Evolutionary conservation across 2,797 vertebrate species (phyloP).

Genomic region (Pantherophis vulpinus): DNA sequence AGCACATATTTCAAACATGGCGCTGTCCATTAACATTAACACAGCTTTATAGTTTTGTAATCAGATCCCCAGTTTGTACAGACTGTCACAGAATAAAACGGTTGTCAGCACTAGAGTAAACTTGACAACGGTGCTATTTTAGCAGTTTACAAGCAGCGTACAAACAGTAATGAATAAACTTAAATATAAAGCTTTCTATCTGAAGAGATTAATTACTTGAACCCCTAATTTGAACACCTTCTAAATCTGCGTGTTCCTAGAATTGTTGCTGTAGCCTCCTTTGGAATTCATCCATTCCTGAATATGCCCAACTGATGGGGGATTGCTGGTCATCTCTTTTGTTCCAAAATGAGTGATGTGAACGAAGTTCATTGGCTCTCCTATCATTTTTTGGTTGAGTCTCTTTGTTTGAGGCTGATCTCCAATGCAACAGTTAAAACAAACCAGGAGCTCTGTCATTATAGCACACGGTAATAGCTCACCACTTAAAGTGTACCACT

Average conservation of each 20-base stretch:
- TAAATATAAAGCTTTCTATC: not conserved
- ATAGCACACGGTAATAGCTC: constrained; percentile 66
- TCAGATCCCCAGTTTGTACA: not conserved
- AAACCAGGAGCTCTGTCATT: constrained; percentile 92
- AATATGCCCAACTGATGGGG: constrained; percentile 77
- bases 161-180: not conserved
- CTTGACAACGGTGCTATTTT: not conserved
- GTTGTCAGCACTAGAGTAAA: too few species aligned
- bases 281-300: constrained; percentile 90
- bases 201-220: not conserved
- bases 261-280: constrained; percentile 69
- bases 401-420: constrained; percentile 88
- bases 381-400: constrained; percentile 86
- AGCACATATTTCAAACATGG: not conserved
- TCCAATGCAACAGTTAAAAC: constrained; percentile 90
- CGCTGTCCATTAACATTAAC: not conserved
- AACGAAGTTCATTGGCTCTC: constrained; percentile 86
- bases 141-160: not conserved
- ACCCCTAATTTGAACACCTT: not conserved
- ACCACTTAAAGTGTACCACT: not conserved
- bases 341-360: constrained; percentile 85
- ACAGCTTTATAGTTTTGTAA: not conserved
- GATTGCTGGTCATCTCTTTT: constrained; percentile 76
- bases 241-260: constrained; percentile 48
- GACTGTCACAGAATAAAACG: not conserved